Evolutionary conservation across 1,140 invertebrate species (phyloP).

Genomic region (Bilobella aurantiaca): DNA sequence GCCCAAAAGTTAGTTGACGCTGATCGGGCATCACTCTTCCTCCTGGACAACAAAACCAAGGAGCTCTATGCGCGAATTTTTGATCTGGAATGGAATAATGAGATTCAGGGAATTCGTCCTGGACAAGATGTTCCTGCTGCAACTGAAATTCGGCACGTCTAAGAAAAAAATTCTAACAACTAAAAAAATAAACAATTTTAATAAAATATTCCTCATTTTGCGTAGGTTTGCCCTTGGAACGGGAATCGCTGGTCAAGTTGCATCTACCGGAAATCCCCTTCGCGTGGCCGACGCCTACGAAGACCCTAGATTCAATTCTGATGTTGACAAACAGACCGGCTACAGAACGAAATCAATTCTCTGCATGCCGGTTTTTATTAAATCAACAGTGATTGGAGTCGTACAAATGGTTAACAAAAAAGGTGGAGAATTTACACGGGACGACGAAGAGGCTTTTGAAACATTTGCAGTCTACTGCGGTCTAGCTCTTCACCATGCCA

Average conservation of each 20-base stretch:
- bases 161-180: too few species aligned
- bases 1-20: slow-evolving; percentile 68
- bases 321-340: slow-evolving; percentile 63
- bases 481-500: slow-evolving; percentile 69
- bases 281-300: slow-evolving; percentile 69
- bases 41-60: slow-evolving; percentile 57
- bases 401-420: slow-evolving; percentile 65
- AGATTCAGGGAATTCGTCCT: not conserved
- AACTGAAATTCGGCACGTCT: slow-evolving; percentile 11
- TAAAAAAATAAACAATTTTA: not conserved
- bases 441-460: slow-evolving; percentile 71
- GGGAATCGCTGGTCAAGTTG: slow-evolving; percentile 61
- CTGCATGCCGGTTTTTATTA: slow-evolving; percentile 75
- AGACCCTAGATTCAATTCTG: slow-evolving; percentile 66
- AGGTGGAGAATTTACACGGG: slow-evolving; percentile 36
- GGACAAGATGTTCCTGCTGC: not conserved
- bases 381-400: slow-evolving; percentile 49
- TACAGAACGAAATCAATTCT: slow-evolving; percentile 65
- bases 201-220: not conserved
- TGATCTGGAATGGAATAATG: slow-evolving; percentile 31
- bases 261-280: slow-evolving; percentile 60
- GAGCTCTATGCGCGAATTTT: slow-evolving; percentile 74
- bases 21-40: slow-evolving; percentile 65
- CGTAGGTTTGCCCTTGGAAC: slow-evolving; percentile 51
- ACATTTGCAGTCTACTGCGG: slow-evolving; percentile 76